Evolutionary conservation across 2,113 vertebrate genomes (phyloP).

Genomic region (Psittacus erithacus): DNA sequence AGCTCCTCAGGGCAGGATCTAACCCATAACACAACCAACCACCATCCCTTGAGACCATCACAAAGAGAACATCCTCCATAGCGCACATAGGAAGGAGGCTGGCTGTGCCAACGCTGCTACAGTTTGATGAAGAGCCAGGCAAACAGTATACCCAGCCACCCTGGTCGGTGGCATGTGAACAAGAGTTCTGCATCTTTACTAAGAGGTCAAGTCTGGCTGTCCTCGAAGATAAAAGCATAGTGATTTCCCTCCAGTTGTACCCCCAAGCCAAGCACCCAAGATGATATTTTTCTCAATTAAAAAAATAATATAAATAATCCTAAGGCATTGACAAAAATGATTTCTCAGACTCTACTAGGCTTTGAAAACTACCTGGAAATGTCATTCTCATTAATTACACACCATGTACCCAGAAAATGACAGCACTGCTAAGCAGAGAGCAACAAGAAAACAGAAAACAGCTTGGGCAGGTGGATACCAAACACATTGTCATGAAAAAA

Average conservation of each 20-base stretch:
- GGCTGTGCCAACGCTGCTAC: background rate
- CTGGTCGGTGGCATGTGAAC: background rate
- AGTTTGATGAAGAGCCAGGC: background rate
- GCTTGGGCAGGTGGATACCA: background rate
- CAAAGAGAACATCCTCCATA: background rate
- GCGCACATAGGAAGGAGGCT: rapidly evolving
- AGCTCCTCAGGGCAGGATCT: background rate
- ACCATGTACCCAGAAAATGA: background rate
- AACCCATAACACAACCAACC: background rate
- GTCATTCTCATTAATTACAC: constrained; percentile 50
- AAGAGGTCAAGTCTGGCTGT: background rate
- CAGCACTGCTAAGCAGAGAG: background rate
- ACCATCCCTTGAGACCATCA: rapidly evolving
- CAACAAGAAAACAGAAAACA: background rate
- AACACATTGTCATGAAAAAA: background rate
- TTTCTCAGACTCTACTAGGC: background rate
- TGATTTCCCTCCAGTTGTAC: background rate
- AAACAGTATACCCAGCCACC: background rate
- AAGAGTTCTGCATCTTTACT: background rate
- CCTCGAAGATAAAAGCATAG: background rate
- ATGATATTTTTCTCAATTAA: background rate
- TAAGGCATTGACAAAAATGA: background rate
- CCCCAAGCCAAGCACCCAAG: background rate
- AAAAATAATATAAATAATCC: background rate
- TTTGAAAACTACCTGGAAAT: constrained; percentile 6